Base-by-base conservation (phyloP, 2,888 invertebrate species). In the Plutella xylostella region DNA sequence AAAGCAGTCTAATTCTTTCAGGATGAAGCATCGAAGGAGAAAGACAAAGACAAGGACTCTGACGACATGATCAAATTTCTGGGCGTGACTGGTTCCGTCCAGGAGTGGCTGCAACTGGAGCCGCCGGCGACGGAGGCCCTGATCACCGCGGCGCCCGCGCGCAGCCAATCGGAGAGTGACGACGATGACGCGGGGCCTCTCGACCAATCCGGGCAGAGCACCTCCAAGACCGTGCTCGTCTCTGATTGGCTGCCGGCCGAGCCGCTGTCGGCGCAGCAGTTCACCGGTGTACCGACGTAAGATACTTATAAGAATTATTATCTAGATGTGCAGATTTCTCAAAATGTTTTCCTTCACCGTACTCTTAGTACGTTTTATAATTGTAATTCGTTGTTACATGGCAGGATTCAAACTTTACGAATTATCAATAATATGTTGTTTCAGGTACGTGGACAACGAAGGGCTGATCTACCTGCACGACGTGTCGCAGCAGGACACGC, bases 241-340 rank as follows among this genome's bases (percentile, higher is more conserved):
- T 66, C 73, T 0, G 79, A 87, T 42, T 93, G 93, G 93, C 56
- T 86, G 40, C 85, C 87, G 3, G 64, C 89, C 0, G 78, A 80
- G 42, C 73, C 83, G 0, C 72, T 91, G 28, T 58, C 55, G 0
- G 66, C 72, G 42, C 65, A 65, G 0, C 68, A 85, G 39, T 92
- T 92, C 55, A 67, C 78, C 0, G 92, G 82, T 0, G 60, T 80
- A 46, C 85, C 89, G 0, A 90, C 91, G 42, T 88, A 88, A 65
- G 86, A 92, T 0, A 88, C 88, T 56, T 17, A 25, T 25, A 25
- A 25, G 9, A 25, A 25, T 9, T 25, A 25, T 9, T 25, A 25
- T 25, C 25, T 25, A 25, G 6, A 33, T 12, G 6, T 33, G 6
- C 12, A 12, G 14, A 15, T n/a, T 34, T 11, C 33, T 33, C 33